Base-by-base conservation (phyloP, 2,797 vertebrate species). In the Columba guinea region DNA sequence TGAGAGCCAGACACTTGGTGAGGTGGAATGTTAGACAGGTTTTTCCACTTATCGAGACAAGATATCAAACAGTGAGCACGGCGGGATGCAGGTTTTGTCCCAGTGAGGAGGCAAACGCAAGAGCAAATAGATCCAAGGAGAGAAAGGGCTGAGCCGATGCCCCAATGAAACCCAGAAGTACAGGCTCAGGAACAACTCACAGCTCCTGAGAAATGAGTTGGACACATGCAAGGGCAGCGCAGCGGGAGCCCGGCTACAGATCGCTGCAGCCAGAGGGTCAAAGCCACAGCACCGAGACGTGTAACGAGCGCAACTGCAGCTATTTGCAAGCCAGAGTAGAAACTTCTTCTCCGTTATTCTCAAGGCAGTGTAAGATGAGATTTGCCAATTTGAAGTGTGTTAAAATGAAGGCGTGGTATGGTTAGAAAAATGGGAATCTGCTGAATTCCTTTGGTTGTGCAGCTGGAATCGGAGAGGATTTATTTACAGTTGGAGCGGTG, bases 211-310 rank as follows among this genome's bases (percentile, higher is more conserved):
- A 21, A 75, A 53, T 0, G 12, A 75, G 76, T 2, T 0, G 7
- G 91, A 64, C 53, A 32, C 88, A 77, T 68, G 96, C 85, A 68
- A 20, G 35, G 80, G 84, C 65, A 51, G 79, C 14, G 2, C 51
- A 4, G 30, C 64, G 82, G 80, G 30, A 55, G 79, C 3, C 39
- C 18, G 58, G 16, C 8, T 3, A 22, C 17, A 22, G 70, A 32
- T 14, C 15, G 37, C 93, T 65, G 73, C 24, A 21, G 91, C 85
- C 7, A 0, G 70, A 28, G 0, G 70, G 89, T 21, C 84, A 80
- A 92, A 91, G 94, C 83, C 89, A 85, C 89, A 86, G 94, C 91
- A 64, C 87, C 2, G 35, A 53, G 64, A 84, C 90, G 79, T 26
- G 85, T 14, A 71, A 69, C 0, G 4, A 81, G 93, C 85, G 91